A percentile compares a stretch with the other conserved stretches of the same genome.
Evolutionary conservation across 2,888 invertebrate species (phyloP).

Genomic region (Ochropacha duplaris): DNA sequence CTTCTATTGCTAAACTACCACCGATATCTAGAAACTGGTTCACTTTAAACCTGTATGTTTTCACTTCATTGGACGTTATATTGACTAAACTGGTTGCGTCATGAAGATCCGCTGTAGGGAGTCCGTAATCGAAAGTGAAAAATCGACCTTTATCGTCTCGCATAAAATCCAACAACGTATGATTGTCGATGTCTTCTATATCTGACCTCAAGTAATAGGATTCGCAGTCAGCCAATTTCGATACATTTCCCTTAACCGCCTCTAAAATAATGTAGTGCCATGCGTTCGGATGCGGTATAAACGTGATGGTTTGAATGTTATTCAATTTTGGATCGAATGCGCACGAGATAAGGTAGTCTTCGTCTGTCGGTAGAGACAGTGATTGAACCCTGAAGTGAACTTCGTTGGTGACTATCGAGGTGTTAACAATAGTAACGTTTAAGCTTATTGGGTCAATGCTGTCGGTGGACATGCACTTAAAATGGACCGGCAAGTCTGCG

Average conservation of each 20-base stretch:
- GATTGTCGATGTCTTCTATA: slow-evolving; percentile 51
- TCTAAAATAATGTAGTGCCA: slow-evolving; percentile 83
- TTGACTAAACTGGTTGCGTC: slow-evolving; percentile 86
- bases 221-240: slow-evolving; percentile 61
- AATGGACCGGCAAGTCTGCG: slow-evolving; percentile 48
- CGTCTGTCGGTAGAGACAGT: slow-evolving; percentile 77
- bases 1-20: slow-evolving; percentile 88
- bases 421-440: slow-evolving; percentile 69
- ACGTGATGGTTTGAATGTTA: slow-evolving; percentile 63
- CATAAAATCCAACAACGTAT: slow-evolving; percentile 64
- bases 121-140: slow-evolving; percentile 89
- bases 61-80: slow-evolving; percentile 85
- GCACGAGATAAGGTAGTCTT: slow-evolving; percentile 73
- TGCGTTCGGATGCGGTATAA: slow-evolving; percentile 80
- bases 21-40: slow-evolving; percentile 89
- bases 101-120: slow-evolving; percentile 84
- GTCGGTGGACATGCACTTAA: slow-evolving; percentile 80
- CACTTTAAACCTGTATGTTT: slow-evolving; percentile 87
- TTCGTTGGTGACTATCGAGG: slow-evolving; percentile 37
- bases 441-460: slow-evolving; percentile 52
- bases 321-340: slow-evolving; percentile 71
- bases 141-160: slow-evolving; percentile 87
- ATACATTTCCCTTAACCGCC: slow-evolving; percentile 41
- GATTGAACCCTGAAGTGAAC: slow-evolving; percentile 76
- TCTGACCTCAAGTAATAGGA: slow-evolving; percentile 50